These are phyloP conservation scores for Resseliella maxima DNA, from an alignment of 2,888 invertebrate species.

Conservation along the genomic window DNA sequence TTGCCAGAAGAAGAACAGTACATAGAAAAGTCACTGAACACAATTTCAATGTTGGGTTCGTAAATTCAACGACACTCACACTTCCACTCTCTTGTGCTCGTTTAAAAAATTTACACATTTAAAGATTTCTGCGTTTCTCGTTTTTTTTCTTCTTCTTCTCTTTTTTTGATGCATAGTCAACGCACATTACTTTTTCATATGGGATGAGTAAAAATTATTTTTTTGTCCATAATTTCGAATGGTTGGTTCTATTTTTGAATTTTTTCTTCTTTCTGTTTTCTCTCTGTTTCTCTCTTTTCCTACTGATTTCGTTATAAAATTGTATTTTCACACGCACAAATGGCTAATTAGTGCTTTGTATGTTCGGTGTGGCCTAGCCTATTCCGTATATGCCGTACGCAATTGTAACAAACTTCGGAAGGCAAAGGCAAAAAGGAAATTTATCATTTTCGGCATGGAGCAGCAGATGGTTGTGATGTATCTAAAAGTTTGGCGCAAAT, in stretches of 20 bases:
- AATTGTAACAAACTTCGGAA: not conserved
- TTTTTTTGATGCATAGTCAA: not conserved
- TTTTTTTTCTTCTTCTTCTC: too few relatives aligned
- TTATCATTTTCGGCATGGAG: not conserved
- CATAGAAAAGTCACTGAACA: not conserved
- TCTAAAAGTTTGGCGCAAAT: not conserved
- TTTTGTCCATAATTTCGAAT: not conserved
- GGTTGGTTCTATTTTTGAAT: not conserved
- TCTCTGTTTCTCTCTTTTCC: not conserved
- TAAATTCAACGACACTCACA: not conserved
- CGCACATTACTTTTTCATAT: not conserved
- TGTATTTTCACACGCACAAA: slow-evolving; percentile 34
- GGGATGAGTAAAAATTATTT: not conserved
- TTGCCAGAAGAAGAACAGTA: not conserved
- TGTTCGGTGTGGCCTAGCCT: not conserved
- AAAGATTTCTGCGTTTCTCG: too few relatives aligned
- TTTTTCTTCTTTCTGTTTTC: not conserved
- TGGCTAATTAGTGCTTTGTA: slow-evolving; percentile 18
- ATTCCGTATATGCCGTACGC: not conserved
- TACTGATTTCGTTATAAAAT: not conserved
- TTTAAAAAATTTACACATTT: not conserved
- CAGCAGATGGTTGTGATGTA: slow-evolving; percentile 24
- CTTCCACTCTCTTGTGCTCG: not conserved
- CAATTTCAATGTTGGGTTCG: not conserved
- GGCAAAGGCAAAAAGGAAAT: not conserved